A percentile compares a stretch with the other conserved stretches of the same genome.
These are phyloP conservation scores for Scaptomyza parva DNA, from an alignment of 2,888 invertebrate genomes.

Conservation along the genomic window DNA sequence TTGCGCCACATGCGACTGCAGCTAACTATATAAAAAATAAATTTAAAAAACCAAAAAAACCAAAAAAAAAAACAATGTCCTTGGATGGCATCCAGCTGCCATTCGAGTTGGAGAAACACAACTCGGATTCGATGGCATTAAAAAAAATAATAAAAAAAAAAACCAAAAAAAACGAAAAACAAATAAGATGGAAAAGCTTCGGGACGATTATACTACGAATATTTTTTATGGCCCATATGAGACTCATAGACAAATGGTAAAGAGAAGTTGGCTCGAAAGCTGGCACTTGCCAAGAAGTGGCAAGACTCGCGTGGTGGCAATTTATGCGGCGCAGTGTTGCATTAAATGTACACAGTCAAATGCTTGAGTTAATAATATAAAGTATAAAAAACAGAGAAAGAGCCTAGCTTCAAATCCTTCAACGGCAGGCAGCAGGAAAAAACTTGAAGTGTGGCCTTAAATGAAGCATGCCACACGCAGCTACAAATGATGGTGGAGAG, in stretches of 20 bases:
- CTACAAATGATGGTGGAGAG: too few relatives aligned
- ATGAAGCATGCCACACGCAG: constrained; percentile 67
- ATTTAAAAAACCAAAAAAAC: too few relatives aligned
- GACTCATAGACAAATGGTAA: constrained; percentile 68
- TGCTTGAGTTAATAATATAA: constrained; percentile 72
- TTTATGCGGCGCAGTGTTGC: constrained; percentile 80
- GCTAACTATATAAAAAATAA: constrained; percentile 71
- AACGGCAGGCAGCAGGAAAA: constrained; percentile 60
- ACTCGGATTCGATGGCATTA: constrained; percentile 46
- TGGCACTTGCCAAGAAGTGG: constrained; percentile 52
- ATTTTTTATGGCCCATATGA: constrained; percentile 77
- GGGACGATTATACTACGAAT: constrained; percentile 73
- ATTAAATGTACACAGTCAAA: constrained; percentile 77
- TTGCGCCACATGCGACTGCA: constrained; percentile 62
- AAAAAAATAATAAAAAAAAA: constrained; percentile 27
- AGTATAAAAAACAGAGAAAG: constrained; percentile 31
- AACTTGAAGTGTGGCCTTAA: constrained; percentile 67
- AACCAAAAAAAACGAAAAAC: not conserved
- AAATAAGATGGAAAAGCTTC: not conserved
- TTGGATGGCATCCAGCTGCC: constrained; percentile 77
- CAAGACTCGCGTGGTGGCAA: constrained; percentile 50
- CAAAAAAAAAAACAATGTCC: constrained; percentile 64
- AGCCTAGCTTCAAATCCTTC: constrained; percentile 59
- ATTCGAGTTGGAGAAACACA: constrained; percentile 18
- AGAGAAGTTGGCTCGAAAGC: too few relatives aligned